These are phyloP conservation scores for Penelope pileata DNA, from an alignment of 2,113 vertebrate species.

Conservation along the genomic window DNA sequence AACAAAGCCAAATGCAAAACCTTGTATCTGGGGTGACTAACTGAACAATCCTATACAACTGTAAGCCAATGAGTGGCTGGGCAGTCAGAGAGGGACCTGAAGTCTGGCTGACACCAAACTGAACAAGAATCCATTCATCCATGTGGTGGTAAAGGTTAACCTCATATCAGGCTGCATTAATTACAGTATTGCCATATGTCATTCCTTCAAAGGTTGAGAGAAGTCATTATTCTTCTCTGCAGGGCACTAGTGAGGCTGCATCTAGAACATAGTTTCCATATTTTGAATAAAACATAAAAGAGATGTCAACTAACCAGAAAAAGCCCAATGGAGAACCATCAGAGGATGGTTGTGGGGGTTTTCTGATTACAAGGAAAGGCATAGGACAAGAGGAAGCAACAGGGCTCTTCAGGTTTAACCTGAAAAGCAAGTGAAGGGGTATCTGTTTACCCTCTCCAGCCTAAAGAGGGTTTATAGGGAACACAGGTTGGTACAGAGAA, in stretches of 20 bases:
- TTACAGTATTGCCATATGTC: not conserved
- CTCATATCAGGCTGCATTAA: not conserved
- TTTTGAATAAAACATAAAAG: not conserved
- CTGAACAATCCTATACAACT: fast-evolving
- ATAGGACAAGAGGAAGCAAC: not conserved
- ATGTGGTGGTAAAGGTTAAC: not conserved
- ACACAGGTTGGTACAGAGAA: not conserved
- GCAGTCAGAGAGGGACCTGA: not conserved
- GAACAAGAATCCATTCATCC: not conserved
- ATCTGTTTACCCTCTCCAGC: not conserved
- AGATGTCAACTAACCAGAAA: not conserved
- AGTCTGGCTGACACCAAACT: not conserved
- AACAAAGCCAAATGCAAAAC: not conserved
- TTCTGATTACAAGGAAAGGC: not conserved
- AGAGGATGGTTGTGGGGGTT: fast-evolving
- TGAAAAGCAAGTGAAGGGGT: not conserved
- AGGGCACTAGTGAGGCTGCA: not conserved
- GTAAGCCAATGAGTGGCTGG: not conserved
- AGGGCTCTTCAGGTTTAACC: not conserved
- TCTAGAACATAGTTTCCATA: not conserved
- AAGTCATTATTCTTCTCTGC: not conserved
- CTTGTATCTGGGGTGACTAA: not conserved
- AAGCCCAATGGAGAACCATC: not conserved
- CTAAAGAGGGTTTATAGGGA: not conserved
- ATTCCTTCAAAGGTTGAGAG: not conserved